These are phyloP conservation scores for Drosophila nigricruria DNA, from an alignment of 2,888 invertebrate genomes.

Conservation along the genomic window DNA sequence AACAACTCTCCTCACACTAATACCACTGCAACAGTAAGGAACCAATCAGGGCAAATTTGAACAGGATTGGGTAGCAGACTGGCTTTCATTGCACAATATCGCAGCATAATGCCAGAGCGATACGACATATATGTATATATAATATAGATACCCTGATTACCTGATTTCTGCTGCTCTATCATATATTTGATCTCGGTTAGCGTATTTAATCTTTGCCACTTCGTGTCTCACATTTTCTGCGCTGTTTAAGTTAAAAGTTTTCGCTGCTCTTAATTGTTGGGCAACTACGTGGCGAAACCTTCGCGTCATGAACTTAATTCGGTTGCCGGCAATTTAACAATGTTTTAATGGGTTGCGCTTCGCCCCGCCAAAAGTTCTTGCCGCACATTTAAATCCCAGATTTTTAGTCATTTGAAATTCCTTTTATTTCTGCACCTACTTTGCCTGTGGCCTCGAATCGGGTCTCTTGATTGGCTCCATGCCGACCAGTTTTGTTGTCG, in stretches of 20 bases:
- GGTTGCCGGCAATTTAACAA: conserved; percentile 41
- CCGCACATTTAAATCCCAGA: conserved; percentile 44
- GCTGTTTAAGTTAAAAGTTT: conserved; percentile 11
- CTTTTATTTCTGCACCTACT: conserved; percentile 35
- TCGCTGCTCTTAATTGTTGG: conserved; percentile 10
- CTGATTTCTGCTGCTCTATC: background rate
- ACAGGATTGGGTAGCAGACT: too few species aligned
- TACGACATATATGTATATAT: background rate
- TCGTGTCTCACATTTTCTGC: background rate
- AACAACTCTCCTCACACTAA: too few species aligned
- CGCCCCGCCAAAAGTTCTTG: conserved; percentile 12
- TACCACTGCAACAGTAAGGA: too few species aligned
- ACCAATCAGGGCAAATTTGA: too few species aligned
- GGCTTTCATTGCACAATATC: too few species aligned
- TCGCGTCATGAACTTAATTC: conserved; percentile 21
- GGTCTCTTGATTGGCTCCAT: background rate
- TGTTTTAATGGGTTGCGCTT: conserved; percentile 36
- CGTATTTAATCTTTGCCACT: conserved; percentile 7
- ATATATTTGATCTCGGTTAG: background rate
- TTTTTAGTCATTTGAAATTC: conserved; percentile 44
- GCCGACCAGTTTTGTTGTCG: conserved; percentile 3
- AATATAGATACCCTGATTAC: background rate
- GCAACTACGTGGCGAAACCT: background rate
- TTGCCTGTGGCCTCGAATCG: background rate
- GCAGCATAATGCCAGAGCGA: too few species aligned